Conservation (phyloP, 2,888 invertebrate species). For the Dascillus cervinus region DNA sequence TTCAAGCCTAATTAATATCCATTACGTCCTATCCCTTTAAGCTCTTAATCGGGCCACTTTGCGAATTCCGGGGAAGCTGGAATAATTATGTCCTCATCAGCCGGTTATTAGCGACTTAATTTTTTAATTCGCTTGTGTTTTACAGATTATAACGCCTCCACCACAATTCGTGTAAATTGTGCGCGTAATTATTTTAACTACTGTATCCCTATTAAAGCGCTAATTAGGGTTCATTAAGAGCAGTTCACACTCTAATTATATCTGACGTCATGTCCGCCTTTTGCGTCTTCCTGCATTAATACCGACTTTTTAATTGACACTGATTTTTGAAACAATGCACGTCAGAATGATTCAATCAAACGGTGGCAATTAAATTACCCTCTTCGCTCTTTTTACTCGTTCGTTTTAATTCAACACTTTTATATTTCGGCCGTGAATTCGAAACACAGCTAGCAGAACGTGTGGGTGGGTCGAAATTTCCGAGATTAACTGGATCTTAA, state of each 20-base stretch:
- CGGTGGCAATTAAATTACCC: neutral
- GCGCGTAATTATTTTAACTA: conserved; percentile 43
- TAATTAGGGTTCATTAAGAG: conserved; percentile 42
- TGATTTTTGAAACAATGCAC: conserved; percentile 24
- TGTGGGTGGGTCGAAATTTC: too few species aligned
- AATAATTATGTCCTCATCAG: too few species aligned
- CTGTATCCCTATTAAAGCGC: conserved; percentile 44
- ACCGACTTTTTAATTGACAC: conserved; percentile 30
- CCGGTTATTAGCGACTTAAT: too few species aligned
- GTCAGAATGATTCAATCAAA: too few species aligned
- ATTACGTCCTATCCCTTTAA: too few species aligned
- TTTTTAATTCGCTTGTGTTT: neutral
- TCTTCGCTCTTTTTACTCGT: neutral
- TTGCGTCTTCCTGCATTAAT: conserved; percentile 33
- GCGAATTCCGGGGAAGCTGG: too few species aligned
- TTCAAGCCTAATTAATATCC: conserved; percentile 31
- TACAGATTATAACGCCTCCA: conserved; percentile 30
- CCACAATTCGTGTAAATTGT: conserved; percentile 40
- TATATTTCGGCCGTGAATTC: too few species aligned
- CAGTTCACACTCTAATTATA: conserved; percentile 42
- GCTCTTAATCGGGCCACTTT: too few species aligned
- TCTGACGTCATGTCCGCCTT: conserved; percentile 38
- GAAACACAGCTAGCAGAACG: too few species aligned
- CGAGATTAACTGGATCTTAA: too few species aligned
- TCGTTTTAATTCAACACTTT: too few species aligned